Conservation (phyloP, 23 tunicate genomes). For the Trididemnum nubilum region DNA sequence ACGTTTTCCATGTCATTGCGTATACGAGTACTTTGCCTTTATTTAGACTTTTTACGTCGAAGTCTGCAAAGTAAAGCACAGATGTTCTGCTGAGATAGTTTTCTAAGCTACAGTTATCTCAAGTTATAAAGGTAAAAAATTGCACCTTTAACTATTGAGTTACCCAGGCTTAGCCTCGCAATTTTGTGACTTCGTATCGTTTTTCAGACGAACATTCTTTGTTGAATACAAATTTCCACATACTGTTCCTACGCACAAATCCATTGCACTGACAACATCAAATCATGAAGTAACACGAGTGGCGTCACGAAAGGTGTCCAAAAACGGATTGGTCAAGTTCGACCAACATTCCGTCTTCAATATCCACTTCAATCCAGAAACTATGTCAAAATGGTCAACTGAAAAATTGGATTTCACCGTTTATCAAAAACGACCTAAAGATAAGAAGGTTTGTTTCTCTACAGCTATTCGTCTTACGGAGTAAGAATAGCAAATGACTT, state of each 20-base stretch:
- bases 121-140: too few species aligned
- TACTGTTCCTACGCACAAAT: slow-evolving; percentile 9
- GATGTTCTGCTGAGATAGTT: too few species aligned
- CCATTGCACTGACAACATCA: slow-evolving; percentile 39
- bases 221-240: slow-evolving; percentile 81
- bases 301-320: slow-evolving; percentile 53
- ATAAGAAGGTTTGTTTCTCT: slow-evolving; percentile 54
- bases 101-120: too few species aligned
- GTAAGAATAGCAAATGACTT: too few species aligned
- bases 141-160: too few species aligned
- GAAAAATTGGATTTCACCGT: slow-evolving; percentile 49
- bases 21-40: too few species aligned
- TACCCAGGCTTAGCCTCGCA: too few species aligned
- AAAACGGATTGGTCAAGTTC: slow-evolving; percentile 50
- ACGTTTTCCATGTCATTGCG: too few species aligned
- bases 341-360: slow-evolving; percentile 57
- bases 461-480: too few species aligned
- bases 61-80: too few species aligned
- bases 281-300: slow-evolving; percentile 74
- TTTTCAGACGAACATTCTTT: slow-evolving; percentile 51
- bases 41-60: too few species aligned
- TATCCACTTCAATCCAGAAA: slow-evolving; percentile 44
- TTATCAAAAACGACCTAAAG: slow-evolving; percentile 53
- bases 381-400: slow-evolving; percentile 46
- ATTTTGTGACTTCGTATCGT: not conserved